phyloP scores from a whole-genome alignment of 2,888 invertebrate genomes.

The Ormyrus pomaceus region DNA sequence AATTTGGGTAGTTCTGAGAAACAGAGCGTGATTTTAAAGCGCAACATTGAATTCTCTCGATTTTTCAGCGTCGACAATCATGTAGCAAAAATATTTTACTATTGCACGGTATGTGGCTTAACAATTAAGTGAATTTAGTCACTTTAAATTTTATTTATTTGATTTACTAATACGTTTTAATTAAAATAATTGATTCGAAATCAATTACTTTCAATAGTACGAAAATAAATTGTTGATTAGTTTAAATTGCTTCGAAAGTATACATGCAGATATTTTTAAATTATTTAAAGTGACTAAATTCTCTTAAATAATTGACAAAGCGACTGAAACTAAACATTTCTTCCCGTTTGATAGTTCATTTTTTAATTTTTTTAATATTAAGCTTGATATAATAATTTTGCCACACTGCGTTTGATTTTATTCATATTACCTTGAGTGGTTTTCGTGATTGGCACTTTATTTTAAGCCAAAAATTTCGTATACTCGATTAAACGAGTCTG shows the following conservation, averaged over 20 bases:
- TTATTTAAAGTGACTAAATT: conserved; percentile 19
- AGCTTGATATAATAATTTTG: not conserved
- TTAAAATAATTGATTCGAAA: not conserved
- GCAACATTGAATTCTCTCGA: not conserved
- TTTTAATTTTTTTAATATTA: not conserved
- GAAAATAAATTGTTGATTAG: no score
- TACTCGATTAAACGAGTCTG: conserved; percentile 1
- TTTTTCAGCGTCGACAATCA: not conserved
- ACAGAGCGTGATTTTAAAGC: conserved; percentile 2
- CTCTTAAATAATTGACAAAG: conserved; percentile 29
- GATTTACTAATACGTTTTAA: not conserved
- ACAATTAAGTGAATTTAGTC: conserved; percentile 14
- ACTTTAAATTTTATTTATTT: conserved; percentile 2
- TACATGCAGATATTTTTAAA: not conserved
- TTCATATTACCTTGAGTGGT: conserved; percentile 33
- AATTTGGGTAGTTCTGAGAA: not conserved
- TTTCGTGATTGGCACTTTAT: conserved; percentile 58
- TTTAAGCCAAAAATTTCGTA: conserved; percentile 27
- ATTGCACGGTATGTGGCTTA: not conserved
- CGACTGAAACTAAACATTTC: conserved; percentile 5
- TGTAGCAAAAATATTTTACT: conserved; percentile 39
- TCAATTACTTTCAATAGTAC: not conserved
- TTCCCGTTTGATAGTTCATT: not conserved
- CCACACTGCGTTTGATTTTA: conserved; percentile 19
- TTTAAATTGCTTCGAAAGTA: not conserved